A percentile compares a stretch with the other conserved stretches of the same genome.
These are phyloP conservation scores for Esperia sulphurella DNA, from an alignment of 2,888 invertebrate genomes.

Conservation along the genomic window DNA sequence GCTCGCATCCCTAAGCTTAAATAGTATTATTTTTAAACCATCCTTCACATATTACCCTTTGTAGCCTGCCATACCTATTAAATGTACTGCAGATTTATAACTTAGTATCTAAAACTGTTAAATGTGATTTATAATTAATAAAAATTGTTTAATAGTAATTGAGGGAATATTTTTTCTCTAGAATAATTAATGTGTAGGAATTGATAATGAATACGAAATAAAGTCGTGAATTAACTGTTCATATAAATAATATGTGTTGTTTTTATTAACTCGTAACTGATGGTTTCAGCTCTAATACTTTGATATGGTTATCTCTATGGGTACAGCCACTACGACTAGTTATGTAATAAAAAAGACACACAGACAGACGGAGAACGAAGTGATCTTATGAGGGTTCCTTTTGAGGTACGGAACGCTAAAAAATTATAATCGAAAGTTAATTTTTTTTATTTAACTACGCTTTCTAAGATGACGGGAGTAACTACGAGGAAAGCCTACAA, in stretches of 20 bases:
- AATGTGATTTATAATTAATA: conserved; percentile 64
- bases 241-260: conserved; percentile 17
- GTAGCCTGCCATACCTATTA: conserved; percentile 56
- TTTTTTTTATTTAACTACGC: too few relatives aligned
- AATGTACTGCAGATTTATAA: conserved; percentile 36
- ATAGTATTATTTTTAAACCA: not conserved
- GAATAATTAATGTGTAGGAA: conserved; percentile 57
- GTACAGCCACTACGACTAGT: too few relatives aligned
- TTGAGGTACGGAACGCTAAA: too few relatives aligned
- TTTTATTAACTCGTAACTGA: not conserved
- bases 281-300: too few relatives aligned
- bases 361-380: too few relatives aligned
- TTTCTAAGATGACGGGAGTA: too few relatives aligned
- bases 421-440: too few relatives aligned
- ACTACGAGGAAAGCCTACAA: too few relatives aligned
- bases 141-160: conserved; percentile 50
- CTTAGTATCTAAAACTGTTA: conserved; percentile 53
- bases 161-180: conserved; percentile 60
- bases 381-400: too few relatives aligned
- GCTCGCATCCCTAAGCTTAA: not conserved
- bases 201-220: conserved; percentile 63
- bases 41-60: conserved; percentile 32
- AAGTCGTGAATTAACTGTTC: conserved; percentile 67
- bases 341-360: too few relatives aligned
- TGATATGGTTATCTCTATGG: too few relatives aligned